Conservation (phyloP, 2,888 invertebrate species). For the Poecilus cupreus region DNA sequence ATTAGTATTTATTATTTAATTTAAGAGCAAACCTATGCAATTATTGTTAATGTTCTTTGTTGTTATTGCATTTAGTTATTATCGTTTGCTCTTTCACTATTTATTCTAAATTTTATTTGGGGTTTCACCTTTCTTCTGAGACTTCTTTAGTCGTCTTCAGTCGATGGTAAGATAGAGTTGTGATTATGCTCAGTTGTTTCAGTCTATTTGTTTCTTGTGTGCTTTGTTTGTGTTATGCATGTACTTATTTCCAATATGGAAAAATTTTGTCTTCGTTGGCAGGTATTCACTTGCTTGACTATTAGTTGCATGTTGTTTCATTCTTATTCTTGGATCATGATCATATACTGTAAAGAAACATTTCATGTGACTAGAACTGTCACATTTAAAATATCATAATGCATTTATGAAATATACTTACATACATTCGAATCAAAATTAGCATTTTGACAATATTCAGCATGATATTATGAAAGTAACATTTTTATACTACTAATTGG, state of each 20-base stretch:
- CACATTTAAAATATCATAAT: no score
- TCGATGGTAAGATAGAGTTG: slow-evolving; percentile 54
- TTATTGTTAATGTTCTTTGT: slow-evolving; percentile 37
- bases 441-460: no score
- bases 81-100: slow-evolving; percentile 50
- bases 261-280: background rate
- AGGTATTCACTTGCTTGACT: background rate
- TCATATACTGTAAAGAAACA: background rate
- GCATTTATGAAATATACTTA: background rate
- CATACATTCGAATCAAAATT: background rate
- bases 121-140: slow-evolving; percentile 40
- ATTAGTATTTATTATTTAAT: background rate
- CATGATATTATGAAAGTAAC: no score
- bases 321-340: slow-evolving; percentile 1
- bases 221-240: slow-evolving; percentile 24
- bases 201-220: slow-evolving; percentile 33
- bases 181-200: slow-evolving; percentile 32
- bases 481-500: background rate
- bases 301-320: background rate
- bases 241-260: background rate
- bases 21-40: slow-evolving; percentile 46
- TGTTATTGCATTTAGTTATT: slow-evolving; percentile 48
- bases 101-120: slow-evolving; percentile 45
- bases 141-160: slow-evolving; percentile 51
- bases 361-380: no score